These are phyloP conservation scores for Branchellion lobata DNA, from an alignment of 2,888 invertebrate species.

Conservation along the genomic window DNA sequence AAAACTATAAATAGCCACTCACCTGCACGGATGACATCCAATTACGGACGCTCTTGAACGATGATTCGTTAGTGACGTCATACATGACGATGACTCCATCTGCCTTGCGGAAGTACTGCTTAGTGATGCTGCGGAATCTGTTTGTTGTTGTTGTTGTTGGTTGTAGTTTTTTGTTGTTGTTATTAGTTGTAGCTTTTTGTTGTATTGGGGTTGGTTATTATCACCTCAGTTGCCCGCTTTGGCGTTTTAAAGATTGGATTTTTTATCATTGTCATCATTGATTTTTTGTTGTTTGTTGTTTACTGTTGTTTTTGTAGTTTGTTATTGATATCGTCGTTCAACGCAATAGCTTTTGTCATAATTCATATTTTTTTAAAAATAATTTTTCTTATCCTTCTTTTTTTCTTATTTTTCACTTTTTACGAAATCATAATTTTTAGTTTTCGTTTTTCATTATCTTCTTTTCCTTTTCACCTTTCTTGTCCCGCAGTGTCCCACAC, in stretches of 20 bases:
- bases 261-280: too few species aligned
- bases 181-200: neutral
- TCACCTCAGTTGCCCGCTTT: too few species aligned
- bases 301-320: too few species aligned
- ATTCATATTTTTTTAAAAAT: too few species aligned
- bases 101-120: constrained; percentile 67
- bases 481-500: constrained; percentile 87
- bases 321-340: too few species aligned
- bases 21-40: constrained; percentile 64
- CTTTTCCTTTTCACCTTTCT: constrained; percentile 70
- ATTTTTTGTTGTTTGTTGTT: too few species aligned
- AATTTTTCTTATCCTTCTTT: too few species aligned
- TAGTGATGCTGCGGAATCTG: constrained; percentile 66
- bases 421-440: too few species aligned
- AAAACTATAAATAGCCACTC: neutral
- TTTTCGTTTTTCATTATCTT: too few species aligned
- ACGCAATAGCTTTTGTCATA: too few species aligned
- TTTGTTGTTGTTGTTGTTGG: constrained; percentile 10
- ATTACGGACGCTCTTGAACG: constrained; percentile 65
- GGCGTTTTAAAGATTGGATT: too few species aligned
- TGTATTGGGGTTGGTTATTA: neutral
- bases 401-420: too few species aligned
- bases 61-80: constrained; percentile 65
- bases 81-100: constrained; percentile 67
- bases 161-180: neutral